Base-by-base conservation (phyloP, 1,140 invertebrate genomes). In the Calycopis cecrops region DNA sequence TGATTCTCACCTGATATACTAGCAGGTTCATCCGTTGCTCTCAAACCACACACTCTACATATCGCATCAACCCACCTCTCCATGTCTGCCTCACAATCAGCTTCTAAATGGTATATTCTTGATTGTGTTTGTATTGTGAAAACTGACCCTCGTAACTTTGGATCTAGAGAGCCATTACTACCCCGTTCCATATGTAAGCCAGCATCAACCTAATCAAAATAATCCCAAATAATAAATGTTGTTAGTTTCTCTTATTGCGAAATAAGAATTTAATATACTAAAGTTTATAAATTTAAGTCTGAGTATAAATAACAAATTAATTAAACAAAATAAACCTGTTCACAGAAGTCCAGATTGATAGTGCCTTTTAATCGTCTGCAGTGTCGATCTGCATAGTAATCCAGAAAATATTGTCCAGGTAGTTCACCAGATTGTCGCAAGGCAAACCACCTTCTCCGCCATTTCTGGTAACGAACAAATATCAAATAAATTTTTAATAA, bases 321-420 rank as follows among this genome's bases (percentile, higher is more conserved):
- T n/a, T 53, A 35, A 11, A 17, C 44, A 56, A 38, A 42, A 35
- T 44, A 42, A 61, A 96, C 97, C 90, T 98, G 96, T 88, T 98
- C 96, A 88, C 97, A 98, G 76, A 97, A 94, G 90, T 98, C 96
- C 63, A 99, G 90, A 90, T 98, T 94, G 59, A 99, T 98, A 60
- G 92, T 91, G 60, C 97, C 97, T 87, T 98, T 98, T 51, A 95
- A 87, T 76, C 96, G 96, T 64, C 93, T 91, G 74, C 94, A 94
- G 66, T 93, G 92, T 71, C 93, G 91, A 80, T 98, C 96, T 9
- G 94, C 94, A 84, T 96, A 98, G 87, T 99, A 99, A 75, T 97
- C 96, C 56, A 99, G 89, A 73, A 96, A 93, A 89, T 96, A 98
- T 87, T 98, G 96, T 52, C 94, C 95, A 51, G 97, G 97, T 64